Conservation (phyloP, 2,797 vertebrate genomes). For the Meriones psammophilus region DNA sequence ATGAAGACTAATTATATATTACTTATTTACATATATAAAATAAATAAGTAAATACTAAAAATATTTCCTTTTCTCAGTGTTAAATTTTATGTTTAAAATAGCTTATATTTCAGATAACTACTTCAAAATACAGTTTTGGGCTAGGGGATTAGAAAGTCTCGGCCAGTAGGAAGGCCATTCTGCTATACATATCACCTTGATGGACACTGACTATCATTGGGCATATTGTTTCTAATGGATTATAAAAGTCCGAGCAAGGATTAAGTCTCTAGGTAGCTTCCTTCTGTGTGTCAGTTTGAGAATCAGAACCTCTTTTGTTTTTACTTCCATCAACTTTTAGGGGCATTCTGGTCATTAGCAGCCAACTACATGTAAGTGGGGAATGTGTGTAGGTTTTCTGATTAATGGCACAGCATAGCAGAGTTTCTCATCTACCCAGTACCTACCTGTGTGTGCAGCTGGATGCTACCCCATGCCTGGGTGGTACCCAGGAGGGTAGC, state of each 20-base stretch:
- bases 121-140: background rate
- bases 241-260: too few relatives aligned
- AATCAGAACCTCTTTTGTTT: background rate
- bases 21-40: too few relatives aligned
- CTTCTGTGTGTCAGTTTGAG: background rate
- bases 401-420: background rate
- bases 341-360: background rate
- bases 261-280: background rate
- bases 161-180: too few relatives aligned
- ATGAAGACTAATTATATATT: background rate
- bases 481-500: background rate
- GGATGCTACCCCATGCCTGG: background rate
- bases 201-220: background rate
- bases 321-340: background rate
- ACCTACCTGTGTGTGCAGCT: background rate
- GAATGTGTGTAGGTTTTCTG: background rate
- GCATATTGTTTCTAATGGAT: background rate
- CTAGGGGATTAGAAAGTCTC: background rate
- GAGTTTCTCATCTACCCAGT: background rate
- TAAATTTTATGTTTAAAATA: slow-evolving; percentile 9
- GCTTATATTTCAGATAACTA: background rate
- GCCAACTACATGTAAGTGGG: background rate
- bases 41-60: background rate
- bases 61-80: background rate
- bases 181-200: background rate